Percentiles rank a stretch among this genome's conserved stretches.
Evolutionary conservation across 1,140 invertebrate species (phyloP).

Genomic region (Zaprionus inermis): DNA sequence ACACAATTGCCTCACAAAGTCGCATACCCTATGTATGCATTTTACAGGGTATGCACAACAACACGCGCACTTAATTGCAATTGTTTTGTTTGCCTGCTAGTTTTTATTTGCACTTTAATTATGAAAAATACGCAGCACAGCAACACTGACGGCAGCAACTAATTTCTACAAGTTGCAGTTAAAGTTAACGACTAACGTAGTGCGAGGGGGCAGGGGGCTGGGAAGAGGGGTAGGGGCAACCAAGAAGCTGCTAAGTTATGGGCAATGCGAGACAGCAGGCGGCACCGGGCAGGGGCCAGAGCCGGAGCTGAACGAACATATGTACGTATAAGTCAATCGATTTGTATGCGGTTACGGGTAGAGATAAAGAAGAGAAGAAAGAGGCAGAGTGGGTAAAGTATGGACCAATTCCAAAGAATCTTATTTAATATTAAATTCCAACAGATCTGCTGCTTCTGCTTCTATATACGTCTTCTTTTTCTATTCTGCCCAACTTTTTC

Average conservation of each 20-base stretch:
- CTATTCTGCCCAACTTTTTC: no score
- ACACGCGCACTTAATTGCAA: constrained; percentile 66
- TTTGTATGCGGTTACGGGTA: not conserved
- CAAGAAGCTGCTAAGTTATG: constrained; percentile 23
- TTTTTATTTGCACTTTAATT: constrained; percentile 77
- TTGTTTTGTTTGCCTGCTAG: constrained; percentile 68
- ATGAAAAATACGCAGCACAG: constrained; percentile 61
- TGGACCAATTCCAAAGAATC: no score
- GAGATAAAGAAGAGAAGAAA: not conserved
- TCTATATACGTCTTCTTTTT: no score
- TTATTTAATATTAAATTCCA: no score
- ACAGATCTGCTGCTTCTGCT: no score
- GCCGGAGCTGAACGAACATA: constrained; percentile 1
- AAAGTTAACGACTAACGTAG: constrained; percentile 31
- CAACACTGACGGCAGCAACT: constrained; percentile 49
- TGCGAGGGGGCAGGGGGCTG: not conserved
- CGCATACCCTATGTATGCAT: not conserved
- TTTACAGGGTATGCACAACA: constrained; percentile 36
- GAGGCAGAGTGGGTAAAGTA: no score
- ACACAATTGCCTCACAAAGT: not conserved
- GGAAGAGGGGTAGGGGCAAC: not conserved
- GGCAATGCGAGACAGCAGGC: constrained; percentile 18
- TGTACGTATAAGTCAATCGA: constrained; percentile 9
- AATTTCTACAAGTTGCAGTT: constrained; percentile 63
- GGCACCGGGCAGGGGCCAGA: not conserved